A percentile compares a stretch with the other conserved stretches of the same genome.
phyloP scores from a whole-genome alignment of 2,113 vertebrate genomes.

The Eubucco bourcierii region DNA sequence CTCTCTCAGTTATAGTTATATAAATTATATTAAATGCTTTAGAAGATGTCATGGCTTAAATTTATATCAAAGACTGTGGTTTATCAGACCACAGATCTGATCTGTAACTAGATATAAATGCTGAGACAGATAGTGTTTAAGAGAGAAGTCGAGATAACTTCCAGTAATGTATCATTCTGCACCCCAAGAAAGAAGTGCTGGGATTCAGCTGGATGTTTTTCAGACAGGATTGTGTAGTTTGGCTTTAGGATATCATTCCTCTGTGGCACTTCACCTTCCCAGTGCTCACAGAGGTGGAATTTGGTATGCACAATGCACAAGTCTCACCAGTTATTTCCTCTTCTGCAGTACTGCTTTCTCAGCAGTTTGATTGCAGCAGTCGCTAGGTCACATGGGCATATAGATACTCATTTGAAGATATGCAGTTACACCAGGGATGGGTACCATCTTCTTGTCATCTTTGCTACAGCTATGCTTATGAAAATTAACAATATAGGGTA shows the following conservation, averaged over 20 bases:
- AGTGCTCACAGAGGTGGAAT: background rate
- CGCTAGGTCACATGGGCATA: fast-evolving
- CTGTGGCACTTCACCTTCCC: background rate
- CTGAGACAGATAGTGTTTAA: background rate
- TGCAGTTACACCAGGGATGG: background rate
- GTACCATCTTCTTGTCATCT: background rate
- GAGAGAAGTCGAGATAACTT: background rate
- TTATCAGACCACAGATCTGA: background rate
- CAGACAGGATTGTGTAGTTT: background rate
- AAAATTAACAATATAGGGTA: background rate
- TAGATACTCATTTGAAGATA: background rate
- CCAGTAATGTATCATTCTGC: background rate
- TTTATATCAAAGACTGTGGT: background rate
- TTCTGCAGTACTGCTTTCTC: background rate
- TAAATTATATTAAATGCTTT: background rate
- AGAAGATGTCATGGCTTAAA: background rate
- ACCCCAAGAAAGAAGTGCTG: background rate
- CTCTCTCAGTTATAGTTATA: too few species aligned
- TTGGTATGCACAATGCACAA: background rate
- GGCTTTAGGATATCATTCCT: background rate
- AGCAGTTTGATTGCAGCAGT: background rate
- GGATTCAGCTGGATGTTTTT: background rate
- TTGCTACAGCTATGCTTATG: background rate
- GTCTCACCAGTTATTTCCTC: background rate
- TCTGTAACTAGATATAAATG: background rate